Evolutionary conservation across 2,113 vertebrate species (phyloP).

Genomic region (Excalfactoria chinensis): DNA sequence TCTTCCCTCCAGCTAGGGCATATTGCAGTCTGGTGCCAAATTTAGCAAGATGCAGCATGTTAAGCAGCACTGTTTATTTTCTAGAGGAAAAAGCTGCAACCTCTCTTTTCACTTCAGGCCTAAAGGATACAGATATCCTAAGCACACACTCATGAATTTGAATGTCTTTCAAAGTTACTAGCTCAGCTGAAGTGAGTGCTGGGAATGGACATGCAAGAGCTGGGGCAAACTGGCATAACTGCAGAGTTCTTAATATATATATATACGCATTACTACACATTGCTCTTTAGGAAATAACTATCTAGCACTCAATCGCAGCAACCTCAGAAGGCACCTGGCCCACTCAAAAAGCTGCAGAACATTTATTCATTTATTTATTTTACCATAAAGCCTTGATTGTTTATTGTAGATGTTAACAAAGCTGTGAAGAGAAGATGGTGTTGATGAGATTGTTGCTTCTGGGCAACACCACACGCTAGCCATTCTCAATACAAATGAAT

Average conservation of each 20-base stretch:
- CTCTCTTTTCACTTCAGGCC: not conserved
- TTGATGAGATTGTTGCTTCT: constrained; percentile 61
- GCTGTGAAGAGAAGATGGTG: constrained; percentile 46
- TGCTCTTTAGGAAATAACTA: not conserved
- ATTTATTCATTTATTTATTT: not conserved
- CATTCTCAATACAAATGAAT: constrained; percentile 49
- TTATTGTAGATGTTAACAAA: constrained; percentile 59
- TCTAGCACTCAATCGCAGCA: not conserved
- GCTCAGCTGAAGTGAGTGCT: not conserved
- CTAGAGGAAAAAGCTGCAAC: constrained; percentile 11
- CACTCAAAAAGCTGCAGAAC: not conserved
- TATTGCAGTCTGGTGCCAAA: not conserved
- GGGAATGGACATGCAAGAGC: not conserved
- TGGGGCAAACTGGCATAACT: not conserved
- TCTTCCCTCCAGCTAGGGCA: constrained; percentile 33
- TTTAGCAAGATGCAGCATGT: constrained; percentile 47
- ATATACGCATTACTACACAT: not conserved
- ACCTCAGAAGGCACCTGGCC: constrained; percentile 1
- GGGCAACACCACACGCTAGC: constrained; percentile 21
- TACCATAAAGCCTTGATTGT: not conserved
- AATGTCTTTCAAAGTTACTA: not conserved
- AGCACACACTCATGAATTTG: not conserved
- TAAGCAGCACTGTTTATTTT: constrained; percentile 46
- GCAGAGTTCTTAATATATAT: not conserved
- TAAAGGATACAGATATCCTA: not conserved